Conservation (phyloP, 2,888 invertebrate genomes). For the Camponotus fellah region DNA sequence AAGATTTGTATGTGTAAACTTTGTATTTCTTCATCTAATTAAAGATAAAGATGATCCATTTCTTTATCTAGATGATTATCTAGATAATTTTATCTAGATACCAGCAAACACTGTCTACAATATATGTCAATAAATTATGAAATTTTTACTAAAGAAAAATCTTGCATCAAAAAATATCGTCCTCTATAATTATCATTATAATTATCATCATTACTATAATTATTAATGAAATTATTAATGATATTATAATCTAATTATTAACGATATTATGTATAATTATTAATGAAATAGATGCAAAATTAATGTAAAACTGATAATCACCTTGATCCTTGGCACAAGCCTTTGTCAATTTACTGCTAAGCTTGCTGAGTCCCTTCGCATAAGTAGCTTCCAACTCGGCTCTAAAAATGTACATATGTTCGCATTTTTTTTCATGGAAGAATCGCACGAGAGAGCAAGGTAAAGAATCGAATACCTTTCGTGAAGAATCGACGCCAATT, state of each 20-base stretch:
- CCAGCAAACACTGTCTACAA: no score
- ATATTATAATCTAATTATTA: background rate
- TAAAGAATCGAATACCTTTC: slow-evolving; percentile 91
- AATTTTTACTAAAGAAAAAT: background rate
- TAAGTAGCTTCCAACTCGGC: slow-evolving; percentile 96
- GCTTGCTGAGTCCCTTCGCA: slow-evolving; percentile 95
- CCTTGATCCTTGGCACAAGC: slow-evolving; percentile 89
- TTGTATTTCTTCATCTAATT: no score
- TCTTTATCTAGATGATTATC: no score
- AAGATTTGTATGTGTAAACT: no score
- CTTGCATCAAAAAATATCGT: background rate
- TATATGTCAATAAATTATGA: background rate
- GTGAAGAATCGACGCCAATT: slow-evolving; percentile 94
- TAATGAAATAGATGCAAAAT: background rate
- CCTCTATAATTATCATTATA: background rate
- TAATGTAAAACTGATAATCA: slow-evolving; percentile 56
- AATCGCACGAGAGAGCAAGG: background rate
- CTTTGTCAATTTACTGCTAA: slow-evolving; percentile 94
- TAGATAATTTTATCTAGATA: no score
- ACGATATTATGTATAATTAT: background rate
- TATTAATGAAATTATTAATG: no score
- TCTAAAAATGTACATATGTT: slow-evolving; percentile 87
- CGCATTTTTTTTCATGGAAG: background rate
- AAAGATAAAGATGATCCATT: no score
- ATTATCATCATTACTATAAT: background rate